A percentile compares a stretch with the other conserved stretches of the same genome.
Conservation (phyloP, 2,113 vertebrate genomes). For the Willisornis vidua region DNA sequence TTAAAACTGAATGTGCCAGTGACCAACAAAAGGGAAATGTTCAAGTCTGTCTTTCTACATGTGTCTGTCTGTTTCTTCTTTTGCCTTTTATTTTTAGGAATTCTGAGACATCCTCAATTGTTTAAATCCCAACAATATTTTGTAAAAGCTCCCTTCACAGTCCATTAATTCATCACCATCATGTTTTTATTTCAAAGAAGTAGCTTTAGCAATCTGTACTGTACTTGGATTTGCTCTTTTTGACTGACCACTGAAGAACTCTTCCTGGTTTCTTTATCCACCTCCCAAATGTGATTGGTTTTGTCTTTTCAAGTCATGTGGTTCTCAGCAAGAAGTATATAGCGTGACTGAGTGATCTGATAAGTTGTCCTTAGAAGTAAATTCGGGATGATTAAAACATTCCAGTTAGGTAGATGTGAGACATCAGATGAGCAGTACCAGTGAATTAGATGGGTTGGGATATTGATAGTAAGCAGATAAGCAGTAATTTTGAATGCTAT, state of each 20-base stretch:
- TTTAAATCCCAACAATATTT: neutral
- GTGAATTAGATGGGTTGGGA: neutral
- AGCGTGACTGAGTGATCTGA: neutral
- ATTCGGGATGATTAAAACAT: conserved; percentile 15
- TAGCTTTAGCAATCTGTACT: neutral
- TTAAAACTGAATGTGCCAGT: neutral
- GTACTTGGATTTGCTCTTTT: conserved; percentile 20
- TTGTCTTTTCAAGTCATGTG: conserved; percentile 30
- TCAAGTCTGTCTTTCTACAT: neutral
- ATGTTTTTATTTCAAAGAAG: neutral
- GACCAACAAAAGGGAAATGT: neutral
- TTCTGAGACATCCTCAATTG: neutral
- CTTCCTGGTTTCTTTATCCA: conserved; percentile 71
- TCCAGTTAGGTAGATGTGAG: neutral
- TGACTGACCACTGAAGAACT: conserved; percentile 74
- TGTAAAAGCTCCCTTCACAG: neutral
- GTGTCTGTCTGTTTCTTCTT: neutral
- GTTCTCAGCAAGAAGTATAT: neutral
- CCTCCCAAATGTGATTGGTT: conserved; percentile 31
- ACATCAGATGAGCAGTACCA: neutral
- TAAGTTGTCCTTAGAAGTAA: conserved; percentile 29
- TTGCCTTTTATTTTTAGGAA: neutral
- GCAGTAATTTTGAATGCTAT: neutral
- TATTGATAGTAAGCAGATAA: neutral
- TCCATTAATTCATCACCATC: neutral